Base-by-base conservation (phyloP, 1,140 invertebrate genomes). In the Drepana arcuata region DNA sequence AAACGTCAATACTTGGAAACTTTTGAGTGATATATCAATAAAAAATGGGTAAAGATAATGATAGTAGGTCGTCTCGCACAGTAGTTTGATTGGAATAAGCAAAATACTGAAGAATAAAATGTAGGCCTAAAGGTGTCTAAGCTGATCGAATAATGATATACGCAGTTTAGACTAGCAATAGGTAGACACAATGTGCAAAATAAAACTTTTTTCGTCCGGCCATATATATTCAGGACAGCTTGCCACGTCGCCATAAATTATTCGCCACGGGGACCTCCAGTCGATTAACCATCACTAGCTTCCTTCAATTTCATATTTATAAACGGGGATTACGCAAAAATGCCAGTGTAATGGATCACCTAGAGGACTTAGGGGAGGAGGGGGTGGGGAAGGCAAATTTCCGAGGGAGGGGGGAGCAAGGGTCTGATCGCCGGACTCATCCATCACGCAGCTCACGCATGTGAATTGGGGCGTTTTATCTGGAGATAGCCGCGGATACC, bases 301-400 rank as follows among this genome's bases (percentile, higher is more conserved):
- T 78, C 75, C 69, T 74, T 74, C 73, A 81, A 81, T 74, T 77
- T 81, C 73, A 81, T 81, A 81, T 81, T 81, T 81, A 81, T 81
- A 81, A 78, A 73, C 72, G 73, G 61, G 71, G 77, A 75, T 81
- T 78, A 78, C 70, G 71, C 71, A 81, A 81, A 81, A 81, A 81
- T 78, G 75, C 69, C 75, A 70, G 69, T 62, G 71, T 78, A 81
- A 81, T 81, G 77, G 77, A 81, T 81, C 77, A 81, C 77, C 77
- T 78, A 78, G 60, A 67, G 71, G 70, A 71, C 70, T 66, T 65
- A 70, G 67, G 67, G n/a, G n/a, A n/a, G 14, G 58, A 48, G 58
- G 60, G 62, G 46, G 64, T 47, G 44, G 48, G 61, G 68, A 63
- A 66, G 72, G 78, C 62, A 73, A 77, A 78, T 72, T 78, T 67